Evolutionary conservation across 2,113 vertebrate species (phyloP).

Genomic region (Ondatra zibethicus): DNA sequence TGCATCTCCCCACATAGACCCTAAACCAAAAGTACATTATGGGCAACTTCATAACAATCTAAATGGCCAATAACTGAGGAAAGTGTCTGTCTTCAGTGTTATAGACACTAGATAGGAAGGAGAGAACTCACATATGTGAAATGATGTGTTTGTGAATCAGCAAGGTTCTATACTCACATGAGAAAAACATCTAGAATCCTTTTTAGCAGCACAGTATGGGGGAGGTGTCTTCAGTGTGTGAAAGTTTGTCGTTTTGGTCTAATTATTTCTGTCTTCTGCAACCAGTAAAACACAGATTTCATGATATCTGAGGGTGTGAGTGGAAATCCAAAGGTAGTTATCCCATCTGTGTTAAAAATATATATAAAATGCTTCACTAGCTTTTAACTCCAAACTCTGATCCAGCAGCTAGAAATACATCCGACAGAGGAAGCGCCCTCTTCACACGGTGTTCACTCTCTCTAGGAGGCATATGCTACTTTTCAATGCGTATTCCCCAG

Average conservation of each 20-base stretch:
- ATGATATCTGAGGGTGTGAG: background rate
- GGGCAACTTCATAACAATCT: background rate
- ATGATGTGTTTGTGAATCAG: background rate
- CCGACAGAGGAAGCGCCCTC: background rate
- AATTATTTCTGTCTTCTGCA: background rate
- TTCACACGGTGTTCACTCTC: background rate
- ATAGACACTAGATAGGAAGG: background rate
- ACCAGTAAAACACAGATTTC: background rate
- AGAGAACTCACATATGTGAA: background rate
- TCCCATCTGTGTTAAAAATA: background rate
- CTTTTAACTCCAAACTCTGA: background rate
- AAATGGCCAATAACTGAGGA: too few species aligned
- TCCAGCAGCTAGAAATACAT: background rate
- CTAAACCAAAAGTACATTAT: background rate
- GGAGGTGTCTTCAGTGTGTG: background rate
- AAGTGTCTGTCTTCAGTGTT: background rate
- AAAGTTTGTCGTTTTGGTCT: background rate
- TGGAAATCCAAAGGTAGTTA: background rate
- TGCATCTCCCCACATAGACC: fast-evolving
- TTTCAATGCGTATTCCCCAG: constrained; percentile 83
- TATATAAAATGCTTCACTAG: background rate
- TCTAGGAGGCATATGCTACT: constrained; percentile 91
- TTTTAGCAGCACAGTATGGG: background rate
- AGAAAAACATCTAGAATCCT: background rate
- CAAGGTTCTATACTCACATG: background rate